Base-by-base conservation (phyloP, 1,140 invertebrate species). In the Archegozetes longisetosus region DNA sequence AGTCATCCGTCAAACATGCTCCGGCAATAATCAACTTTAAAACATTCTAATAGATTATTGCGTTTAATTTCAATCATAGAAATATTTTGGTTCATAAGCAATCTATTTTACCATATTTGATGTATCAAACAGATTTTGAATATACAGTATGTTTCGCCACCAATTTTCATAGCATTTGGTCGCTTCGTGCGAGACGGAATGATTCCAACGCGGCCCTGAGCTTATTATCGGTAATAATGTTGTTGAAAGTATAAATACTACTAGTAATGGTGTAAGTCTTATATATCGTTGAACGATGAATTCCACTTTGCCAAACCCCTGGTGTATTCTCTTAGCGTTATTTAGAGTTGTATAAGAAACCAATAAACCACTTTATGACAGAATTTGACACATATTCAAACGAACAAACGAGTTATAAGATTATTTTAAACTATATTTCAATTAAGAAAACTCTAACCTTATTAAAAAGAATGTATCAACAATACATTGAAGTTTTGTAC, bases 391-490 rank as follows among this genome's bases (percentile, higher is more conserved):
- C n/a, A n/a, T n/a, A n/a, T n/a, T n/a, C n/a, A n/a, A n/a, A n/a
- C n/a, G n/a, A n/a, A n/a, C n/a, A n/a, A 3, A 20, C 6, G 4
- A 12, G 13, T 47, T 13, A 56, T 46, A 9, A n/a, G 32, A 9
- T 49, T 6, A 9, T 26, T 26, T 54, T 9, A 40, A 32, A 24
- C 28, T 9, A 24, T 9, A 12, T 32, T 23, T 13, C 9, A 12
- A 6, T 47, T 14, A 40, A 2, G 13, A 22, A 55, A 40, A 24
- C 14, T n/a, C 26, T 25, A 62, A 40, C 64, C 64, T 62, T 17
- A 65, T 55, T 13, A 65, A 9, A 23, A 65, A 65, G 46, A 65
- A 65, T 0, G 64, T 65, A 32, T 65, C 64, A 0, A 65, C 64
- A 29, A 55, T 64, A 55, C 60, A 55, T 55, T 58, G 60, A 1